A percentile compares a stretch with the other conserved stretches of the same genome.
These are phyloP conservation scores for Channa maculata DNA, from an alignment of 2,113 vertebrate species.

Conservation along the genomic window DNA sequence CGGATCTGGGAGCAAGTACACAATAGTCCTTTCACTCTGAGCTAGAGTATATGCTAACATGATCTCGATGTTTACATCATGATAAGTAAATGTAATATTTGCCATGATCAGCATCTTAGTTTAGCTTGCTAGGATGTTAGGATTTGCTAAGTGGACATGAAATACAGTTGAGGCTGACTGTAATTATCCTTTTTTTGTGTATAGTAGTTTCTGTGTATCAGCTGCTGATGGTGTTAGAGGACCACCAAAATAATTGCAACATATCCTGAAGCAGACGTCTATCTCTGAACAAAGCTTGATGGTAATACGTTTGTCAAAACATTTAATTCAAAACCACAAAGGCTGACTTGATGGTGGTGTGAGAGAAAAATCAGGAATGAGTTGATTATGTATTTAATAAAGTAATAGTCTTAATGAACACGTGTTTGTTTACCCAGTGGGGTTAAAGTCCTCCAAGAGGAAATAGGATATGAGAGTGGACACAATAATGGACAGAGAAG, in stretches of 20 bases:
- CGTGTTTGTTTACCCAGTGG: constrained; percentile 57
- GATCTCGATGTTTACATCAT: not conserved
- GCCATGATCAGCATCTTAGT: not conserved
- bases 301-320: not conserved
- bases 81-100: not conserved
- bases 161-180: not conserved
- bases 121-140: not conserved
- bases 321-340: not conserved
- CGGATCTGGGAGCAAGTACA: not conserved
- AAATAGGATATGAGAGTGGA: constrained; percentile 75
- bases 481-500: constrained; percentile 74
- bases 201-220: not conserved
- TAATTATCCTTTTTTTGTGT: not conserved
- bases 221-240: not conserved
- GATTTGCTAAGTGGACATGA: not conserved
- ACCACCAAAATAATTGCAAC: not conserved
- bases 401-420: not conserved
- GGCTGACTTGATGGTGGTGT: not conserved
- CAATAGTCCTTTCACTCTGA: not conserved
- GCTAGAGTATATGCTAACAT: not conserved
- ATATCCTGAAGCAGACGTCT: not conserved
- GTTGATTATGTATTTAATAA: no score
- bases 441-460: constrained; percentile 68
- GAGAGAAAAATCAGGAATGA: not conserved
- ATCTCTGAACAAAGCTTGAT: not conserved